phyloP scores from a whole-genome alignment of 2,113 vertebrate species.

The Cryptomyrus ogoouensis region DNA sequence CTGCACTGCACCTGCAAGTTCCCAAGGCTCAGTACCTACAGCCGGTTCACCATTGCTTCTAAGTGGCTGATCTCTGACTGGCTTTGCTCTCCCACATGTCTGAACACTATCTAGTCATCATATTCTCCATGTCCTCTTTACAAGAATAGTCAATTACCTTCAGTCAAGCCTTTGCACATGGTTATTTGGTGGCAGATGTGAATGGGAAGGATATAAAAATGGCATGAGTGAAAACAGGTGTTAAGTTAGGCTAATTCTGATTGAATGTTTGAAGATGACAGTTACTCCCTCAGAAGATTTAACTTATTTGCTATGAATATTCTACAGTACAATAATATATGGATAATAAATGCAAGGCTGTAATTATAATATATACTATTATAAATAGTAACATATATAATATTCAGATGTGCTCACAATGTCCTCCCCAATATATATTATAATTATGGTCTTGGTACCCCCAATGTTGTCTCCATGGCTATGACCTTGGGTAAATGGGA shows the following conservation, averaged over 20 bases:
- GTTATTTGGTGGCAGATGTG: not conserved
- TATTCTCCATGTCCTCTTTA: not conserved
- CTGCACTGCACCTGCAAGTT: not conserved
- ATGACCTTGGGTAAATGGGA: no score
- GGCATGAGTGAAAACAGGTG: not conserved
- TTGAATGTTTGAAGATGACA: not conserved
- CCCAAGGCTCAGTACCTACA: not conserved
- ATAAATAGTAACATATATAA: not conserved
- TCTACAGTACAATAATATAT: not conserved
- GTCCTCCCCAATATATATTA: no score
- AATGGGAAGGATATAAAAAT: not conserved
- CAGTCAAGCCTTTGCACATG: not conserved
- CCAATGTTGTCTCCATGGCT: no score
- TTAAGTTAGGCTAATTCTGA: not conserved
- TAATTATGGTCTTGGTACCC: no score
- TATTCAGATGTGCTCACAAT: no score
- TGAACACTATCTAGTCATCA: not conserved
- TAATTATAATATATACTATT: not conserved
- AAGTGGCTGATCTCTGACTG: not conserved
- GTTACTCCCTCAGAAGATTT: not conserved
- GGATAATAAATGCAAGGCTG: not conserved
- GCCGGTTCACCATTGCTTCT: not conserved
- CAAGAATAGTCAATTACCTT: not conserved
- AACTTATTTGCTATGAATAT: not conserved
- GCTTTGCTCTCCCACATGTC: not conserved